Conservation (phyloP, 2,797 vertebrate species). For the Enteromius thamalakanensis region DNA sequence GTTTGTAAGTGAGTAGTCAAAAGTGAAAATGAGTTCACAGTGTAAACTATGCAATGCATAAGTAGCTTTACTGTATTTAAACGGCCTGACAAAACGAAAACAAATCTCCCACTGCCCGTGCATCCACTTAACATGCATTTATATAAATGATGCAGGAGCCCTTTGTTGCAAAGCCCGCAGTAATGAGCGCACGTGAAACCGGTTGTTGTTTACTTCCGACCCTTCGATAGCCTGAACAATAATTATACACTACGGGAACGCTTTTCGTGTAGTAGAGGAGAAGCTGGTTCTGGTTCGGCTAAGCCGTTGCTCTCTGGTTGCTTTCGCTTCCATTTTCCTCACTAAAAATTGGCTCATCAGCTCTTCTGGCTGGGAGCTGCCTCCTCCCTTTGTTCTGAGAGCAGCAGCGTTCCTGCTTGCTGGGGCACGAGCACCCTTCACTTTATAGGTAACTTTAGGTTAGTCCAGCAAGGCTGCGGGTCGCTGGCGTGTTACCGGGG, state of each 20-base stretch:
- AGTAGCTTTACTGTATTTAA: conserved; percentile 46
- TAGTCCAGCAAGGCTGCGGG: conserved; percentile 72
- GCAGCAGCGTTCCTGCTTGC: conserved; percentile 71
- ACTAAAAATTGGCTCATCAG: conserved; percentile 76
- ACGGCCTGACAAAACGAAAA: conserved; percentile 38
- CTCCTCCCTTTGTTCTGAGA: conserved; percentile 82
- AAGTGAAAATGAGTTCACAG: conserved; percentile 46
- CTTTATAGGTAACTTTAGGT: conserved; percentile 77
- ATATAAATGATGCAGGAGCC: conserved; percentile 63
- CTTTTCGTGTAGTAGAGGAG: conserved; percentile 51
- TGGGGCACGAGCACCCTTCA: conserved; percentile 69
- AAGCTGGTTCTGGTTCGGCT: conserved; percentile 48
- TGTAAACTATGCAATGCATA: conserved; percentile 35
- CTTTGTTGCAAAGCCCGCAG: conserved; percentile 66
- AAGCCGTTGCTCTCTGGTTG: conserved; percentile 54
- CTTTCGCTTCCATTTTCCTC: conserved; percentile 62
- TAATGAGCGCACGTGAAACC: conserved; percentile 53
- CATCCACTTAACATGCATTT: conserved; percentile 61
- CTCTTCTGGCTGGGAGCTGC: conserved; percentile 74
- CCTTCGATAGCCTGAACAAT: conserved; percentile 44
- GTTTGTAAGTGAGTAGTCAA: neutral
- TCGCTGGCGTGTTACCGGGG: conserved; percentile 64
- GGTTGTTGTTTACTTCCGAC: conserved; percentile 48
- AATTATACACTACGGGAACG: conserved; percentile 30
- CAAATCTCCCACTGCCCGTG: conserved; percentile 51